Percentiles rank a stretch among this genome's conserved stretches.
Conservation (phyloP, 2,888 invertebrate genomes). For the Pollenia labialis region DNA sequence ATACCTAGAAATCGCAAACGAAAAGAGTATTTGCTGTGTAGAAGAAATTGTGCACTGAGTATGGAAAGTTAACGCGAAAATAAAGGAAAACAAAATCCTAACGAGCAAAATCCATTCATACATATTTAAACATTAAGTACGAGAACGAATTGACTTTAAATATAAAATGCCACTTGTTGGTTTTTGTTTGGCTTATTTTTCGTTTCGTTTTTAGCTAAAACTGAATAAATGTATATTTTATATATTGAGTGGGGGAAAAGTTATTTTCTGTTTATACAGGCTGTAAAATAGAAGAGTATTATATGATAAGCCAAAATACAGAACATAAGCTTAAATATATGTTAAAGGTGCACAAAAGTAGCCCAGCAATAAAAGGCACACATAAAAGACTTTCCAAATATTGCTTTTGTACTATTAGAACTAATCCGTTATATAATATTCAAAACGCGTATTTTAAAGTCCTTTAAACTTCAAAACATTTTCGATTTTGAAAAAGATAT, state of each 20-base stretch:
- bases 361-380: too few species aligned
- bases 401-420: too few species aligned
- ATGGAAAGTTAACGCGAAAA: slow-evolving; percentile 34
- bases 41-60: slow-evolving; percentile 6
- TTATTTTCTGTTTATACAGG: too few species aligned
- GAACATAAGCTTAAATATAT: too few species aligned
- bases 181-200: slow-evolving; percentile 37
- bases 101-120: slow-evolving; percentile 22
- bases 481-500: too few species aligned
- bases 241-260: background rate
- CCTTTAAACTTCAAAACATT: too few species aligned
- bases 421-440: too few species aligned
- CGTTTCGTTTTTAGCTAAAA: background rate
- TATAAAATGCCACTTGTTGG: slow-evolving; percentile 63
- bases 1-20: background rate
- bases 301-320: too few species aligned
- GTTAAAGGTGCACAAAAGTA: too few species aligned
- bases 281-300: too few species aligned
- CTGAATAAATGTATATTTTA: background rate
- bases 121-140: slow-evolving; percentile 32
- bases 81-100: slow-evolving; percentile 3
- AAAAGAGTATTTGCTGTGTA: slow-evolving; percentile 7
- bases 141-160: slow-evolving; percentile 17
- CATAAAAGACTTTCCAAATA: too few species aligned
- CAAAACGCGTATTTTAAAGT: too few species aligned